Conservation (phyloP, 2,888 invertebrate species). For the Nephrotoma appendiculata region DNA sequence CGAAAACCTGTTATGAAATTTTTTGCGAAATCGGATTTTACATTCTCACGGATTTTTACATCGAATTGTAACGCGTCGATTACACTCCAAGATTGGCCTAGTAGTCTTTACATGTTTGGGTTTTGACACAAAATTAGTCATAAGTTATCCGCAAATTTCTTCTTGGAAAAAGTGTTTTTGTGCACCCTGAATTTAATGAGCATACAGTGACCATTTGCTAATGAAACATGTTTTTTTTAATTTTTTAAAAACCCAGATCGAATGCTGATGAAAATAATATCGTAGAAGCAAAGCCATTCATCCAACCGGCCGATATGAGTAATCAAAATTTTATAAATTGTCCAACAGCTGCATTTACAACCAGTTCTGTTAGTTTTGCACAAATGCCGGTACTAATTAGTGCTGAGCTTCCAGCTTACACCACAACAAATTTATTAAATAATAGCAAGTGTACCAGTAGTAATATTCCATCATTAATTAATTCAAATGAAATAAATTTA, state of each 20-base stretch:
- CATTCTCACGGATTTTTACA: no score
- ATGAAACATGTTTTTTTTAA: background rate
- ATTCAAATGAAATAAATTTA: constrained; percentile 11
- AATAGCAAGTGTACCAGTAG: background rate
- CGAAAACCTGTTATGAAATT: no score
- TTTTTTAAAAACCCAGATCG: background rate
- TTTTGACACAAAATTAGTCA: no score
- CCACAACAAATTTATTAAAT: background rate
- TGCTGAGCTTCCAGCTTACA: background rate
- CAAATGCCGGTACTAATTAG: background rate
- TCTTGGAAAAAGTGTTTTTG: no score
- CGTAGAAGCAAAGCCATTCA: background rate
- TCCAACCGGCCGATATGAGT: background rate
- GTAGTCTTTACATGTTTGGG: no score
- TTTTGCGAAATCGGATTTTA: no score
- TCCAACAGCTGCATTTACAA: background rate
- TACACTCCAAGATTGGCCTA: no score
- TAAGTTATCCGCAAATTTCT: no score
- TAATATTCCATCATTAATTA: background rate
- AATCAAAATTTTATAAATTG: background rate
- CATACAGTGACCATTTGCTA: background rate
- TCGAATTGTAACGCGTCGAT: no score
- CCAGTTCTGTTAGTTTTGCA: background rate
- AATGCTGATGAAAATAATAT: background rate
- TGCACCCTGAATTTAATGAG: background rate